Evolutionary conservation across 1,140 invertebrate genomes (phyloP), one percentile per base, ranked within the genome.

Genomic region (Antheraea mylitta): DNA sequence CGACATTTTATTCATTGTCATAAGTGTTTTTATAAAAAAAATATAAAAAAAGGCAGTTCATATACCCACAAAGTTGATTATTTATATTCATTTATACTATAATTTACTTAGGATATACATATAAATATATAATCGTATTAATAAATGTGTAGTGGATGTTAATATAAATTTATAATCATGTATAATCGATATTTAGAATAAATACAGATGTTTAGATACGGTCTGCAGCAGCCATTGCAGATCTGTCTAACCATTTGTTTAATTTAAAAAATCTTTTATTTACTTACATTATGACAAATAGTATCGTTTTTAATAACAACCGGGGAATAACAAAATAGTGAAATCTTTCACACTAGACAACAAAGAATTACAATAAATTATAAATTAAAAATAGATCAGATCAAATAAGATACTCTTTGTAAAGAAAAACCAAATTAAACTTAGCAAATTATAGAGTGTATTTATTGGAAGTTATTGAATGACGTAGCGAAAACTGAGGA

Each of bases 11-110:
- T 53, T 13, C 10, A 11, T 2, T 16, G 16, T 53, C 22, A n/a
- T 85, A 81, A 78, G 70, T 90, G 85, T 87, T 87, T 90, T 88
- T 87, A 83, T 86, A 86, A 80, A 82, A 87, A 90, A 80, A 76
- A 70, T 68, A 67, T 77, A 72, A 68, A 74, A 82, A 86, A 84
- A 74, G 78, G 77, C 78, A 79, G 88, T 89, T 89, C 82, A 86
- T 91, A 86, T 89, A 89, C 86, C 87, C 86, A 87, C 79, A 81
- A 69, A 73, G 67, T 58, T 70, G 38, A 42, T 42, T 42, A 42
- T 42, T 42, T 42, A 30, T 71, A 71, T 67, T 68, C 38, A 11
- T 42, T 42, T 78, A 53, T 69, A 62, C 72, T 65, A 58, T 73
- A 66, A 68, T 68, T 72, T 66, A 30, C 66, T 70, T 69, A 53